Evolutionary conservation across 2,888 invertebrate species (phyloP), one percentile per base, ranked within the genome.

Genomic region (Congeria kusceri): DNA sequence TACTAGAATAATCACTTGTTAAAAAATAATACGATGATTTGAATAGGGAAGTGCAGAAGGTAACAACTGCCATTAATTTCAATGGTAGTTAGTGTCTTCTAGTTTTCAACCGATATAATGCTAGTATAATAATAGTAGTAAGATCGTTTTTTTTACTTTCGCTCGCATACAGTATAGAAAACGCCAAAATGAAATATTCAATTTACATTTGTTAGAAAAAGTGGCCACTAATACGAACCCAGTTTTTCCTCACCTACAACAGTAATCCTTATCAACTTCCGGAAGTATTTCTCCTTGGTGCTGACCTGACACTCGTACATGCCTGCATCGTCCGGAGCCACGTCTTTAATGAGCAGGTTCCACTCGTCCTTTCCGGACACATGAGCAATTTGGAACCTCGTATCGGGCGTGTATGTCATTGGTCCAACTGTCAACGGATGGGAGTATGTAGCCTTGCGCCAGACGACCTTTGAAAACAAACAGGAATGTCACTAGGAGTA

Each of bases 221-320:
- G 46, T 44, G 46, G 18, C 18, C 20, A 53, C 13, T 53, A 53
- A n/a, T 15, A 53, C 25, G 13, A 53, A 2, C 23, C 1, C 2
- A 4, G 9, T 9, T 9, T 15, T 63, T 53, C 9, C 84, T 79
- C 65, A 91, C 91, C 89, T 62, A 78, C 61, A 9, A 91, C 90
- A 27, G 80, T 78, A n/a, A 91, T 71, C 63, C 84, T 76, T 66
- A 90, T 86, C 49, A 85, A 77, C 23, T 84, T 84, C 18, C 90
- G 73, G 11, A 90, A 85, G 47, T 88, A 87, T 63, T 87, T 88
- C 44, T 83, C 80, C 46, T 86, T 86, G 28, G 90, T 85, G 72
- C 89, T 89, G 63, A 91, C 81, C 69, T 90, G 90, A 71, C 91
- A 91, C 63, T 90, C 89, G 65, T 91, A 90, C 53, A 91, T 87